Conservation (phyloP, 1,140 invertebrate genomes). For the Neomicropteryx cornuta region DNA sequence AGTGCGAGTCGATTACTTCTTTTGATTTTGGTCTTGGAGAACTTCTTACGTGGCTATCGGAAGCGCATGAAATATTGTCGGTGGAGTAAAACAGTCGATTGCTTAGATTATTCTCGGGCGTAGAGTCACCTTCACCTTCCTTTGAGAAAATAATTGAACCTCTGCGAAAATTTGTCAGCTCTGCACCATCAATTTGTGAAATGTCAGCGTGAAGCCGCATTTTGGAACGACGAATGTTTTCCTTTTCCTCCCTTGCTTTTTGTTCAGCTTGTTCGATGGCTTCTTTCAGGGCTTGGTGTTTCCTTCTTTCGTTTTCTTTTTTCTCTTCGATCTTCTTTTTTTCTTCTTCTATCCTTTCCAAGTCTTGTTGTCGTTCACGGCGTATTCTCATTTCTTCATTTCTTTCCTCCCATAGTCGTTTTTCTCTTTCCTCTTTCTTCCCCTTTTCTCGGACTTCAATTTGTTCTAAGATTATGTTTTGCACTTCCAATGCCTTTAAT, state of each 20-base stretch:
- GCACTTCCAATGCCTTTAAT: slow-evolving; percentile 58
- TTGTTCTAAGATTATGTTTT: slow-evolving; percentile 60
- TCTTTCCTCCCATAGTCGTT: slow-evolving; percentile 46
- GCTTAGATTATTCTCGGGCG: no score
- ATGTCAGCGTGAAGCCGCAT: no score
- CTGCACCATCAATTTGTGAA: no score
- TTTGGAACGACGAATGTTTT: no score
- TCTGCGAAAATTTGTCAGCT: no score
- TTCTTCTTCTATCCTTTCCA: slow-evolving; percentile 44
- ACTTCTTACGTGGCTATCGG: no score
- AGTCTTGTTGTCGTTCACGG: slow-evolving; percentile 52
- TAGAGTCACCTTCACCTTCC: no score
- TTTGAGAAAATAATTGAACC: no score
- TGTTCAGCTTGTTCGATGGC: slow-evolving; percentile 50
- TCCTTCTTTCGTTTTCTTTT: slow-evolving; percentile 43
- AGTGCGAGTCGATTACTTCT: no score
- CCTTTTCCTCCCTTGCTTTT: slow-evolving; percentile 43
- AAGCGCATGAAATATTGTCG: no score
- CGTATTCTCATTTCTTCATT: slow-evolving; percentile 55
- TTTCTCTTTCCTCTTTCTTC: slow-evolving; percentile 51
- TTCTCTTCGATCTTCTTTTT: slow-evolving; percentile 46
- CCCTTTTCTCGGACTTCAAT: slow-evolving; percentile 56
- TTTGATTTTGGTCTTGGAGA: no score
- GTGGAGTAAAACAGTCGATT: no score
- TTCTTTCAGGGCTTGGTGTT: slow-evolving; percentile 45